Percentiles rank a stretch among this genome's conserved stretches.
phyloP scores from a whole-genome alignment of 2,113 vertebrate genomes.

The Eublepharis macularius region DNA sequence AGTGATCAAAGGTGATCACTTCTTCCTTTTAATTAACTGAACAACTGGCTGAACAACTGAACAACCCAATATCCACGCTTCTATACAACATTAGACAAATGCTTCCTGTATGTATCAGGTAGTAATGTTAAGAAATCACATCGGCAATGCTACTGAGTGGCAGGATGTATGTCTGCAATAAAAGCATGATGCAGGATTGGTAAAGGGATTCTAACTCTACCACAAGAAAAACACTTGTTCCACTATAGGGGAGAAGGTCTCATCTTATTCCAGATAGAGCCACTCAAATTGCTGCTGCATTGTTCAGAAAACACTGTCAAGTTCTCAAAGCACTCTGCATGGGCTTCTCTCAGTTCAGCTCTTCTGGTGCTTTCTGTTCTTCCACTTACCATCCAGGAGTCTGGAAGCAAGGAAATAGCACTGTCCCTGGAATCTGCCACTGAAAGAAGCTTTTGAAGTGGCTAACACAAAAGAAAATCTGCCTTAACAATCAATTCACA shows the following conservation, averaged over 20 bases:
- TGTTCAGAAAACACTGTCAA: not conserved
- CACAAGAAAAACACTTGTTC: not conserved
- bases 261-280: not conserved
- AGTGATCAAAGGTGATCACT: no score
- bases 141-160: not conserved
- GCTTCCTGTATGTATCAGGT: not conserved
- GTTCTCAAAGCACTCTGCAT: not conserved
- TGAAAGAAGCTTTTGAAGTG: not conserved
- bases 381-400: no score
- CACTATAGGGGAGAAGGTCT: not conserved
- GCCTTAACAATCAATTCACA: no score
- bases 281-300: not conserved
- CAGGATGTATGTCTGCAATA: not conserved
- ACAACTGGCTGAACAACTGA: no score
- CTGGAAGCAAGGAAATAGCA: not conserved
- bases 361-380: not conserved
- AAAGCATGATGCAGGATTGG: not conserved
- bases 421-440: not conserved
- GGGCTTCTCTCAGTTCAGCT: not conserved
- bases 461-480: no score
- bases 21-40: no score
- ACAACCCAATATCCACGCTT: not conserved
- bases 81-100: not conserved
- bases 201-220: not conserved
- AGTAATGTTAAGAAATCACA: not conserved